Percentiles rank a stretch among this genome's conserved stretches.
Evolutionary conservation across 92 coral and sea anemone genomes (phyloP).

Genomic region (Anthopleura xanthogrammica): DNA sequence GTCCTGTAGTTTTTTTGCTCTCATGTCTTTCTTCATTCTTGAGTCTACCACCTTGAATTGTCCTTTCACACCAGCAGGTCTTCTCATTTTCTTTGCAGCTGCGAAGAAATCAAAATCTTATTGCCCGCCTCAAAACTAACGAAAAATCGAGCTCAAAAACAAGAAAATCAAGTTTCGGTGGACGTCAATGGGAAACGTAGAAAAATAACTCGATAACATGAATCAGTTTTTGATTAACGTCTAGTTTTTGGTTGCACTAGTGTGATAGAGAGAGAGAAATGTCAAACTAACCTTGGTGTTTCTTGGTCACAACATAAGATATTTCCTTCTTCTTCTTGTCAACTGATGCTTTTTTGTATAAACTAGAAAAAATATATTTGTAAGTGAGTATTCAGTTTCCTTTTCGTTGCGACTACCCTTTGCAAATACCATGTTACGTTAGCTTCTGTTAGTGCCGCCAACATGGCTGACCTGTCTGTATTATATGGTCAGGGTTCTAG

Average conservation of each 20-base stretch:
- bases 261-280: not conserved
- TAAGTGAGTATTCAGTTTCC: not conserved
- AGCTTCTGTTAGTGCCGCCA: too few species aligned
- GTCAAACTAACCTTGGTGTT: slow-evolving; percentile 63
- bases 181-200: too few species aligned
- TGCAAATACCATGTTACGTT: too few species aligned
- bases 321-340: slow-evolving; percentile 83
- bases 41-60: slow-evolving; percentile 88
- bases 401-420: too few species aligned
- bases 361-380: slow-evolving; percentile 36
- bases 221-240: too few species aligned
- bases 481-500: too few species aligned
- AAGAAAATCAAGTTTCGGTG: too few species aligned
- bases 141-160: too few species aligned
- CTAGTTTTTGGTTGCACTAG: too few species aligned
- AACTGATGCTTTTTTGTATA: slow-evolving; percentile 89
- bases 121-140: not conserved
- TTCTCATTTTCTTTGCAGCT: slow-evolving; percentile 88
- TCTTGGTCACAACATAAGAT: slow-evolving; percentile 92
- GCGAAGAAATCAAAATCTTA: not conserved
- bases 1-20: slow-evolving; percentile 67
- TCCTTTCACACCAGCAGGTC: slow-evolving; percentile 95
- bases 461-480: too few species aligned
- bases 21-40: slow-evolving; percentile 89
- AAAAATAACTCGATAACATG: too few species aligned